Percentiles rank a stretch among this genome's conserved stretches.
Evolutionary conservation across 2,797 vertebrate species (phyloP).

Genomic region (Okamejei kenojei): DNA sequence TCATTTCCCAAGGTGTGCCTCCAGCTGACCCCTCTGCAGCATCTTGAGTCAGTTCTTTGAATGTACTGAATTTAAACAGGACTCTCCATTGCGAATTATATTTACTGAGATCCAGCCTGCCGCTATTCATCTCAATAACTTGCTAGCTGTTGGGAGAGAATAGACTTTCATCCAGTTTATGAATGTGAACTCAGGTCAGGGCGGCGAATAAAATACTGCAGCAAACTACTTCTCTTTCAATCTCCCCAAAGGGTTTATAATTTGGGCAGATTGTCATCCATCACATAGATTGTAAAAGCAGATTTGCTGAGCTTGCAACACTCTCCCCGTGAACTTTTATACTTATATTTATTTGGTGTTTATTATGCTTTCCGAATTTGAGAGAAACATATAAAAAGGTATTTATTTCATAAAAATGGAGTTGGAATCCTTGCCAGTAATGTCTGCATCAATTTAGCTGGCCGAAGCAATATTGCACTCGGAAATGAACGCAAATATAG

Average conservation of each 20-base stretch:
- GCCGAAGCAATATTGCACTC: neutral
- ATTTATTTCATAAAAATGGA: neutral
- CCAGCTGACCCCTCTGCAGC: neutral
- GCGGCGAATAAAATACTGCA: neutral
- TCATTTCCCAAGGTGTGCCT: neutral
- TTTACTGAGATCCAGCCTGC: neutral
- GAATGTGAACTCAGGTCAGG: neutral
- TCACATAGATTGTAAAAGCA: neutral
- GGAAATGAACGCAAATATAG: neutral
- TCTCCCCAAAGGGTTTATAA: neutral
- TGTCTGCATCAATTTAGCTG: neutral
- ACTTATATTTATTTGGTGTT: neutral
- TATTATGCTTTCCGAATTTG: neutral
- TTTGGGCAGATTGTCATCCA: neutral
- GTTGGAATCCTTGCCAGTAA: neutral
- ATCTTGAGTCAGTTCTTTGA: neutral
- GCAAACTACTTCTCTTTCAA: neutral
- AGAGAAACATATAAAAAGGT: neutral
- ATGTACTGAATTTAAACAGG: neutral
- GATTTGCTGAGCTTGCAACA: neutral
- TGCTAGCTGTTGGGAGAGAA: neutral
- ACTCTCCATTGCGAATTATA: neutral
- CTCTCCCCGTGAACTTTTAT: neutral
- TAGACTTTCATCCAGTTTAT: neutral
- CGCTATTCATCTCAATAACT: neutral